Evolutionary conservation across 2,888 invertebrate genomes (phyloP), one percentile per base, ranked within the genome.

Genomic region (Gibbula magus): DNA sequence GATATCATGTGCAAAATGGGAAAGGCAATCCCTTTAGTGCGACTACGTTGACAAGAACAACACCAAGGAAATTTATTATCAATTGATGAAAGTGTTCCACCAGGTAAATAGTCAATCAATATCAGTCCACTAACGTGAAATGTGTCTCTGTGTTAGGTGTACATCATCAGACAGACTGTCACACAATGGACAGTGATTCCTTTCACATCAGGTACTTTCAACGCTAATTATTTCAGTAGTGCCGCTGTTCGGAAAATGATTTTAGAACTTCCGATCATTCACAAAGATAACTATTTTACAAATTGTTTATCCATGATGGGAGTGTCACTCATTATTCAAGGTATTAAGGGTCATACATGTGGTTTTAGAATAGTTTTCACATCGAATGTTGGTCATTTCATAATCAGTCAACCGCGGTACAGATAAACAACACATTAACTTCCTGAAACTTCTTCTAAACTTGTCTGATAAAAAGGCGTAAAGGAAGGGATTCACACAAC

Each of bases 401-500:
- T 89, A 90, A 32, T 89, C 89, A 83, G 87, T 86, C 22, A 88
- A 86, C 0, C 84, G 79, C 13, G 83, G 82, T 1, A 84, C 81
- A 5, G 84, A 76, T 10, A 84, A 83, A 80, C 91, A 92, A 81
- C 91, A 90, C 22, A 93, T 84, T n/a, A 94, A 86, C 78, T 92
- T 92, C 25, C 90, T 94, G 93, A 98, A 98, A 29, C 97, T 97
- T 91, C 97, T 96, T 87, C 98, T 95, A 94, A 98, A 98, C 94
- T 97, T 97, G 90, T 98, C 98, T 0, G 97, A 98, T 76, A 98
- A 94, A 93, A 98, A 97, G 3, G 98, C 98, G 94, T 98, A 98
- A 75, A 98, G 95, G 86, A 98, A 96, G 0, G 98, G 98, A 93
- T 98, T 98, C 89, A 98, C 96, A 92, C 98, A 98, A 90, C 96